These are phyloP conservation scores for Psylliodes chrysocephalus DNA, from an alignment of 2,888 invertebrate genomes.

Conservation along the genomic window DNA sequence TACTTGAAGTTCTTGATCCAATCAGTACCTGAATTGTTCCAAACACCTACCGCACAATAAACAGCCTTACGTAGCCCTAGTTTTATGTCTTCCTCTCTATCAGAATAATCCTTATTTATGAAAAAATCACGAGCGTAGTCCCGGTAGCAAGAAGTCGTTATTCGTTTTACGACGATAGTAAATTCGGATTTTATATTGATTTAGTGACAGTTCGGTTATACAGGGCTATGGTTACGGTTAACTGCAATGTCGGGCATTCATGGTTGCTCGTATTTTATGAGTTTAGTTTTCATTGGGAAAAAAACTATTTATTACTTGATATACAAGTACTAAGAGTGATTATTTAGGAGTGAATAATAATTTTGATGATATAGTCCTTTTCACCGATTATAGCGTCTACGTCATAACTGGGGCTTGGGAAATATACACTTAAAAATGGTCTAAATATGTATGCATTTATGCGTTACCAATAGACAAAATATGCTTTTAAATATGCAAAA, in stretches of 20 bases:
- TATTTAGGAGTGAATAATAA: too few relatives aligned
- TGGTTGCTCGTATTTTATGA: not conserved
- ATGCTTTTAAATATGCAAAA: too few relatives aligned
- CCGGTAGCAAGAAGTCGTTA: conserved; percentile 46
- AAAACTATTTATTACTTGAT: too few relatives aligned
- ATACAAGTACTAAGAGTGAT: too few relatives aligned
- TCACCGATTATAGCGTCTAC: too few relatives aligned
- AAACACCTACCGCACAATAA: conserved; percentile 27
- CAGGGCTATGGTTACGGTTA: not conserved
- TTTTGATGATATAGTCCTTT: too few relatives aligned
- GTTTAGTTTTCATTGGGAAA: conserved; percentile 16
- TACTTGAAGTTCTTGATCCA: too few relatives aligned
- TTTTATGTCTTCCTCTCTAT: conserved; percentile 12
- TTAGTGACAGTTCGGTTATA: conserved; percentile 39
- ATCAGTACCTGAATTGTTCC: not conserved
- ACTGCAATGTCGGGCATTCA: not conserved
- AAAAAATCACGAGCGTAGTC: conserved; percentile 26
- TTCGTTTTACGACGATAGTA: conserved; percentile 48
- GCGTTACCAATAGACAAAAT: too few relatives aligned
- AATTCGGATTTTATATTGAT: conserved; percentile 53
- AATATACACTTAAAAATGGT: too few relatives aligned
- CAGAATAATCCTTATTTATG: conserved; percentile 34
- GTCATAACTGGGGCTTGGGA: too few relatives aligned
- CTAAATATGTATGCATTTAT: too few relatives aligned
- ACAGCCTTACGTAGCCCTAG: conserved; percentile 19